phyloP scores from a whole-genome alignment of 2,113 vertebrate genomes.

The Rattus rattus region DNA sequence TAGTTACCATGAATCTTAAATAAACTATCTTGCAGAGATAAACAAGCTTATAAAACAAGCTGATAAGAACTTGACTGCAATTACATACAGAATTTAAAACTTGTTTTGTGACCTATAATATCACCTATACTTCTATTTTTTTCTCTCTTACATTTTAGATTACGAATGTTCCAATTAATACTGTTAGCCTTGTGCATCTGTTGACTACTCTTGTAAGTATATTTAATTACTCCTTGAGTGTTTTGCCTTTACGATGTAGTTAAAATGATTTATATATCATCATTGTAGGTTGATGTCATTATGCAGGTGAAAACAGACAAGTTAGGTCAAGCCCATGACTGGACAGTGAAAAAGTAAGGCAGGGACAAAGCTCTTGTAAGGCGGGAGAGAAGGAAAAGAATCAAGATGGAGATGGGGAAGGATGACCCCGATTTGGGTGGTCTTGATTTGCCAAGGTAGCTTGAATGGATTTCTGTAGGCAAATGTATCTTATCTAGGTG shows the following conservation, averaged over 20 bases:
- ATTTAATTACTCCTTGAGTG: background rate
- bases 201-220: background rate
- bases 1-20: background rate
- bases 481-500: too few relatives aligned
- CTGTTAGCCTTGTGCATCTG: background rate
- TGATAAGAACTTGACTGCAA: background rate
- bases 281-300: background rate
- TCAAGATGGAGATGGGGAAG: too few relatives aligned
- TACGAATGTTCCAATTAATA: background rate
- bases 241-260: background rate
- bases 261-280: background rate
- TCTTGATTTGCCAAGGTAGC: too few relatives aligned
- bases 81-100: background rate
- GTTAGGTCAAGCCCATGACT: too few relatives aligned
- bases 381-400: too few relatives aligned
- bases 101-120: background rate
- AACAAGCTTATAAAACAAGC: background rate
- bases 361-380: too few relatives aligned
- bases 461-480: too few relatives aligned
- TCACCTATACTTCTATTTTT: background rate
- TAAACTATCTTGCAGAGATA: background rate
- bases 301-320: too few relatives aligned
- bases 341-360: too few relatives aligned
- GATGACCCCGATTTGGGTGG: too few relatives aligned
- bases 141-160: background rate